Conservation (phyloP, 2,888 invertebrate species). For the Acleris cristana region DNA sequence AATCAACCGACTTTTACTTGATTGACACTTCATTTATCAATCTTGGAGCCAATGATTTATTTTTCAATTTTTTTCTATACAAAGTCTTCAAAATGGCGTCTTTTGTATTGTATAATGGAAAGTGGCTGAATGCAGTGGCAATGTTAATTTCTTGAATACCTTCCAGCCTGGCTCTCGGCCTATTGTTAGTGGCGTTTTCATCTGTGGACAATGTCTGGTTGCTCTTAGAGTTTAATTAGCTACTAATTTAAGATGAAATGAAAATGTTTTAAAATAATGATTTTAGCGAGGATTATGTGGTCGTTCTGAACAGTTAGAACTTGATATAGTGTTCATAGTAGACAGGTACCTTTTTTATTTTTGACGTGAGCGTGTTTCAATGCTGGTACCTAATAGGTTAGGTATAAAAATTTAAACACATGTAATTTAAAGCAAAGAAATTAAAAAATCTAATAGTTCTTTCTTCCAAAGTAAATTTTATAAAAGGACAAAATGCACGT, state of each 20-base stretch:
- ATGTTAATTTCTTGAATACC: conserved; percentile 33
- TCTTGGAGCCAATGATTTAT: conserved; percentile 1
- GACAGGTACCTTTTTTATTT: too few species aligned
- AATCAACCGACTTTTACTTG: conserved; percentile 3
- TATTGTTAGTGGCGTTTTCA: conserved; percentile 22
- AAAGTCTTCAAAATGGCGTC: conserved; percentile 7
- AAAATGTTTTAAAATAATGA: background rate
- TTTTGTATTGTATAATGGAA: conserved; percentile 20
- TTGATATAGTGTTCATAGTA: too few species aligned
- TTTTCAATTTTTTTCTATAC: background rate
- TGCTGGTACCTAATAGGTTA: too few species aligned
- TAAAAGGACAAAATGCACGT: too few species aligned
- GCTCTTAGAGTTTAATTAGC: conserved; percentile 15
- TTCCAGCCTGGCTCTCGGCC: background rate
- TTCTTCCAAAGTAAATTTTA: too few species aligned
- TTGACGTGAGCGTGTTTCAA: too few species aligned
- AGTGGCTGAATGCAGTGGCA: conserved; percentile 29
- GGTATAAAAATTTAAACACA: too few species aligned
- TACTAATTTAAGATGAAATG: conserved; percentile 6
- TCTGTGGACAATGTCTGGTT: conserved; percentile 24
- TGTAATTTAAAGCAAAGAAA: too few species aligned
- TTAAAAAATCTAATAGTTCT: too few species aligned
- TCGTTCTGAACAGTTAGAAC: too few species aligned
- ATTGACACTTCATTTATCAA: conserved; percentile 16
- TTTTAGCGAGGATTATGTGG: too few species aligned